Evolutionary conservation across 2,797 vertebrate genomes (phyloP).

Genomic region (Sylvilagus floridanus): DNA sequence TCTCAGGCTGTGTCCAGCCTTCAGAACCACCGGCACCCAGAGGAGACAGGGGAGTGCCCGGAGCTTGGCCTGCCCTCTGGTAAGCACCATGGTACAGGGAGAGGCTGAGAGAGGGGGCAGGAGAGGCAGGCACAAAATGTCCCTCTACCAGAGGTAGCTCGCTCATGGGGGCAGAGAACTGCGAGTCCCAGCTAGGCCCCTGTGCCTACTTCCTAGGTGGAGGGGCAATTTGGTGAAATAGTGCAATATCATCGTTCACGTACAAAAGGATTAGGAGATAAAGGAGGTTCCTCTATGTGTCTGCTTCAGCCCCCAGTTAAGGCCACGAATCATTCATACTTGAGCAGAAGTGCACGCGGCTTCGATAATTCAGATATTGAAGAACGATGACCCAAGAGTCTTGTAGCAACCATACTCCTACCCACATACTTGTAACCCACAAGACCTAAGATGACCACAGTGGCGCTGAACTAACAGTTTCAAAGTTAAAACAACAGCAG

Average conservation of each 20-base stretch:
- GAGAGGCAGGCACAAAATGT: not conserved
- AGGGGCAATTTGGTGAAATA: not conserved
- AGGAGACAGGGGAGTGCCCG: not conserved
- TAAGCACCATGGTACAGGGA: not conserved
- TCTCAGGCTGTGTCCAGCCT: not conserved
- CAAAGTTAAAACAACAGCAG: not conserved
- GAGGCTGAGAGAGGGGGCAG: not conserved
- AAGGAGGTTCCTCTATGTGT: rapidly evolving
- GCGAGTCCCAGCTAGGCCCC: not conserved
- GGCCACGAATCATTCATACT: not conserved
- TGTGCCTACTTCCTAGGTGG: not conserved
- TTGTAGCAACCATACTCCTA: not conserved
- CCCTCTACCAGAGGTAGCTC: not conserved
- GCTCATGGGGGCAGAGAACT: not conserved
- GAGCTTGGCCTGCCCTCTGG: not conserved
- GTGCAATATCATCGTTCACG: not conserved
- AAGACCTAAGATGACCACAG: not conserved
- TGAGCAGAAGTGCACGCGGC: not conserved
- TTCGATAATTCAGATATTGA: not conserved
- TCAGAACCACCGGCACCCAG: not conserved
- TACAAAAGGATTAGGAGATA: not conserved
- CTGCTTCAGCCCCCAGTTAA: not conserved
- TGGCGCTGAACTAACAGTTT: not conserved
- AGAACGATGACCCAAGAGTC: not conserved
- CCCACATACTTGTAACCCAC: not conserved